A percentile compares a stretch with the other conserved stretches of the same genome.
Evolutionary conservation across 2,888 invertebrate species (phyloP).

Genomic region (Cremastinae sp.): DNA sequence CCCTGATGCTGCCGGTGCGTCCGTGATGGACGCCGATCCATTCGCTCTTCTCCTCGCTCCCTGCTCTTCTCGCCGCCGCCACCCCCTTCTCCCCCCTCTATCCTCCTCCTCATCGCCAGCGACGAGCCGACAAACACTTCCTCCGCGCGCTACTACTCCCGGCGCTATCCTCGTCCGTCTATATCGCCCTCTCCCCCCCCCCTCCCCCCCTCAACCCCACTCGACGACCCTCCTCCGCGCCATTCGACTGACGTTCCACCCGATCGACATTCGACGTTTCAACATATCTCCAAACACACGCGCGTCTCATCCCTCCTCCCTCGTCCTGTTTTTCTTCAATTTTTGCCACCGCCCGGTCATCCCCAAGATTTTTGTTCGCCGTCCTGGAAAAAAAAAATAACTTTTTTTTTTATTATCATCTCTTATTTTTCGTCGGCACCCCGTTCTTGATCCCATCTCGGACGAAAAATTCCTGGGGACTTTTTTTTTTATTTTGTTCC

Average conservation of each 20-base stretch:
- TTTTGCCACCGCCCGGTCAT: too few species aligned
- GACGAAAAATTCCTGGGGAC: too few species aligned
- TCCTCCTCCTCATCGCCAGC: conserved; percentile 8
- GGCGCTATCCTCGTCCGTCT: conserved; percentile 38
- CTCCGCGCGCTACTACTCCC: too few species aligned
- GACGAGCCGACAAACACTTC: conserved; percentile 23
- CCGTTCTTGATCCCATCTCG: too few species aligned
- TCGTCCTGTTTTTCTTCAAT: too few species aligned
- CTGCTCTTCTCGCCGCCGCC: too few species aligned
- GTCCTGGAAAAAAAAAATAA: neutral
- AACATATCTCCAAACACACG: conserved; percentile 22
- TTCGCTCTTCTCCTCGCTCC: conserved; percentile 48
- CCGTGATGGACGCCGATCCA: conserved; percentile 68
- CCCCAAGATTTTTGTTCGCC: too few species aligned
- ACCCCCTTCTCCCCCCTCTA: conserved; percentile 32
- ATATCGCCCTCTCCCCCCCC: conserved; percentile 24
- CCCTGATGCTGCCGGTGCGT: conserved; percentile 64
- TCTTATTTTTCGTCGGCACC: too few species aligned
- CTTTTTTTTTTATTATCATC: too few species aligned
- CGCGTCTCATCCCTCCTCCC: neutral
- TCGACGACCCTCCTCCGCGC: conserved; percentile 24
- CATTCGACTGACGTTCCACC: conserved; percentile 39
- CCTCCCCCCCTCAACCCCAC: too few species aligned
- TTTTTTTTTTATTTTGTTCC: too few species aligned
- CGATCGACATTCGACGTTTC: conserved; percentile 59